Evolutionary conservation across 2,113 vertebrate species (phyloP).

Genomic region (Phyllostomus hastatus): DNA sequence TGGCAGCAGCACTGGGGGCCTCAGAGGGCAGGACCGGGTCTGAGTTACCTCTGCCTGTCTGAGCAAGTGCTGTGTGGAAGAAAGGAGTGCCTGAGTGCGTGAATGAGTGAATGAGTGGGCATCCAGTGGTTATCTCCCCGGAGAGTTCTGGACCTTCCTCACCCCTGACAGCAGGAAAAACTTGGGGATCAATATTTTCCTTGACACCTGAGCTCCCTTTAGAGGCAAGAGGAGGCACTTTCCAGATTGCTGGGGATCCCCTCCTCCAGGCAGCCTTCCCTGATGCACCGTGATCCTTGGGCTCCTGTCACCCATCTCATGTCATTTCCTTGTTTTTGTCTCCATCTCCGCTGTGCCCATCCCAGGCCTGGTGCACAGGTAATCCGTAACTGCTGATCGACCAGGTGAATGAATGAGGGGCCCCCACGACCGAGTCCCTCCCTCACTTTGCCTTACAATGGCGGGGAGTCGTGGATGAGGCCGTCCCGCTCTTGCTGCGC

Average conservation of each 20-base stretch:
- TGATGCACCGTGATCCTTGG: background rate
- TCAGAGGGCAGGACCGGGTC: background rate
- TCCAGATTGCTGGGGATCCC: background rate
- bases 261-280: background rate
- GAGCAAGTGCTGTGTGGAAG: background rate
- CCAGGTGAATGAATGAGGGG: background rate
- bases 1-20: background rate
- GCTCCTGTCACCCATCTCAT: background rate
- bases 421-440: rapidly evolving
- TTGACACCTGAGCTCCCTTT: background rate
- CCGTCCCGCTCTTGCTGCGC: rapidly evolving
- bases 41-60: background rate
- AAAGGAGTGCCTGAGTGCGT: background rate
- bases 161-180: background rate
- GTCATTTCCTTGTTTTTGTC: no score
- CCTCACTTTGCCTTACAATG: background rate
- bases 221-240: background rate
- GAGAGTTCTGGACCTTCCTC: background rate
- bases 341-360: background rate
- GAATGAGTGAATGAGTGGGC: background rate
- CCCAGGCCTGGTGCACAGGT: background rate
- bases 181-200: background rate
- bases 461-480: background rate
- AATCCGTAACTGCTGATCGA: background rate
- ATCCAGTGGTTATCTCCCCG: background rate